These are phyloP conservation scores for Silurus asotus DNA, from an alignment of 2,113 vertebrate genomes.

Conservation along the genomic window DNA sequence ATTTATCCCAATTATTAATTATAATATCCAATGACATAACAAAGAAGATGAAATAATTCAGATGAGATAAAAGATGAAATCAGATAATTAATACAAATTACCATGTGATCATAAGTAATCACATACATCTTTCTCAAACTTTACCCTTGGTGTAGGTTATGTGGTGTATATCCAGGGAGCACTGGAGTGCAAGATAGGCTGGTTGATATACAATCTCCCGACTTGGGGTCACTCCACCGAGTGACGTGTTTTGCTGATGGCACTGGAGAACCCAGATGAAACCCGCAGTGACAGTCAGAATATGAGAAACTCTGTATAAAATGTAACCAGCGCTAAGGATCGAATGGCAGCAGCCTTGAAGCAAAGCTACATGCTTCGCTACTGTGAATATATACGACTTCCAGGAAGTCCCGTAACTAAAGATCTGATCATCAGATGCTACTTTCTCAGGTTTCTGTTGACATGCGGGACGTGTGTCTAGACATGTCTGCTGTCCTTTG, in stretches of 20 bases:
- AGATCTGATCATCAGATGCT: background rate
- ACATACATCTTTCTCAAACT: background rate
- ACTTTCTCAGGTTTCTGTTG: constrained; percentile 8
- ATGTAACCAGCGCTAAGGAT: background rate
- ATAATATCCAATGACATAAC: background rate
- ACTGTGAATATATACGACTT: background rate
- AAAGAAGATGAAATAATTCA: background rate
- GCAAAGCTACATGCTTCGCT: background rate
- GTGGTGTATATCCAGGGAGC: background rate
- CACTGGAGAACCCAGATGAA: background rate
- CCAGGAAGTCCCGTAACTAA: background rate
- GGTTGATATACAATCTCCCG: background rate
- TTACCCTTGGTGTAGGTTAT: background rate
- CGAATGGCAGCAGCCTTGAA: background rate
- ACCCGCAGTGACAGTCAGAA: background rate
- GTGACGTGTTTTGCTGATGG: background rate
- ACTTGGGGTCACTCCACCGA: background rate
- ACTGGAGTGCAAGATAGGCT: background rate
- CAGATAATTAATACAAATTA: background rate
- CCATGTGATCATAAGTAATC: background rate
- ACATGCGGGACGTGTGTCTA: background rate
- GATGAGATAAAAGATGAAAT: background rate
- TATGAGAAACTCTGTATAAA: background rate
- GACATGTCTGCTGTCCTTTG: background rate
- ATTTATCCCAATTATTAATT: background rate